Percentiles rank a stretch among this genome's conserved stretches.
Conservation (phyloP, 2,888 invertebrate species). For the Drosophila histrio region DNA sequence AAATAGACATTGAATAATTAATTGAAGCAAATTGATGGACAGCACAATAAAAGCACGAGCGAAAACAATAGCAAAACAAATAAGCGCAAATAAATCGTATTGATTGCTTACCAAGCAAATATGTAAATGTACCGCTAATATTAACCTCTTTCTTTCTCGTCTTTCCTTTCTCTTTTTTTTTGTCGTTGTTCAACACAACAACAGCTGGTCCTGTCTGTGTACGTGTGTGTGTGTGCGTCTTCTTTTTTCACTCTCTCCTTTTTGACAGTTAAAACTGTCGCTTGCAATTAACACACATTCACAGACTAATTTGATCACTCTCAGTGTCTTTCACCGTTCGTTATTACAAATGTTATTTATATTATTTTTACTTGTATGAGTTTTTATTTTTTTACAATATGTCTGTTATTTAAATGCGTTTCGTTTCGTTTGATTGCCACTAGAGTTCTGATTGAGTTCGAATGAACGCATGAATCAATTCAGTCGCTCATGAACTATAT, state of each 20-base stretch:
- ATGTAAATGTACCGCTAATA: conserved; percentile 60
- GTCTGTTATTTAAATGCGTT: conserved; percentile 59
- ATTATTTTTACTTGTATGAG: background rate
- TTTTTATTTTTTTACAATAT: conserved; percentile 18
- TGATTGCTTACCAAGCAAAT: conserved; percentile 65
- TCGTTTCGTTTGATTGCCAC: conserved; percentile 65
- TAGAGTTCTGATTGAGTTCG: conserved; percentile 51
- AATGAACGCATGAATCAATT: too few relatives aligned
- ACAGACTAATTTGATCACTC: conserved; percentile 20
- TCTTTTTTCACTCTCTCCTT: conserved; percentile 20
- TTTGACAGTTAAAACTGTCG: conserved; percentile 56
- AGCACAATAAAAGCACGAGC: background rate
- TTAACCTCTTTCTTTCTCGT: conserved; percentile 41
- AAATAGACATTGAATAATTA: conserved; percentile 46
- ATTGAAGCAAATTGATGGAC: conserved; percentile 9
- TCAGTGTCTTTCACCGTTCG: conserved; percentile 9
- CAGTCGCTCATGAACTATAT: too few relatives aligned
- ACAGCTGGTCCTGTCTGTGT: conserved; percentile 51
- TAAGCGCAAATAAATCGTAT: conserved; percentile 50
- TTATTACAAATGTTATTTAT: conserved; percentile 2
- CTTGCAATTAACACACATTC: conserved; percentile 40
- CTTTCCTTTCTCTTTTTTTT: background rate
- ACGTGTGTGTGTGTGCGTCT: conserved; percentile 10
- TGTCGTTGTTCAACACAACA: conserved; percentile 58
- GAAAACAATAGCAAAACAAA: conserved; percentile 34